Base-by-base conservation (phyloP, 2,888 invertebrate genomes). In the Lasius platythorax region DNA sequence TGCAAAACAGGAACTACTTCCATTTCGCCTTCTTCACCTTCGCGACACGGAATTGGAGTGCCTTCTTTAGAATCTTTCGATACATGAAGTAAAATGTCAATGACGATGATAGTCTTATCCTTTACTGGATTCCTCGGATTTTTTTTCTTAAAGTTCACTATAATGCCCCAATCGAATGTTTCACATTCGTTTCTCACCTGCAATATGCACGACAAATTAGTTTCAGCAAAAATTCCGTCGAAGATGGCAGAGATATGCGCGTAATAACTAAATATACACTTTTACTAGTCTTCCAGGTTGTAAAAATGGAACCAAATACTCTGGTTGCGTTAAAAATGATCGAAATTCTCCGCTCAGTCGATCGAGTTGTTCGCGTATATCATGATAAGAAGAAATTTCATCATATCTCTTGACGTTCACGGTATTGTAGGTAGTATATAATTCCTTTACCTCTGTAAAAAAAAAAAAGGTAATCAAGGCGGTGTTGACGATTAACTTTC, bases 151-250 rank as follows among this genome's bases (percentile, higher is more conserved):
- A 98, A 99, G 95, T 99, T 99, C 1, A 99, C 97, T 76, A 99
- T 97, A 70, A 98, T 98, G 15, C 99, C 99, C 99, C 99, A 99
- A 92, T 99, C 99, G 95, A 98, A 99, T 93, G 98, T 98, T 89
- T 97, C 96, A 53, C 97, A 97, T 66, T 97, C 97, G 89, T 97
- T 97, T 95, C 98, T 97, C 4, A 98, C 96, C 97, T 98, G 87
- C 43, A 92, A 93, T 63, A 53, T 53, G 1, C 4, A 30, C 43
- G 82, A 53, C 9, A 64, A 50, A 46, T 70, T 15, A 12, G 30
- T 56, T 37, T 11, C 15, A 8, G 4, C 50, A 43, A 76, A 30
- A 30, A 18, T 40, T 75, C 4, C 15, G 2, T 9, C 8, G 4
- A 9, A 56, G 3, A 33, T 50, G 23, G 15, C 18, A 4, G 9